Evolutionary conservation across 1,140 invertebrate species (phyloP), one percentile per base, ranked within the genome.

Genomic region (Aradophagus sp.): DNA sequence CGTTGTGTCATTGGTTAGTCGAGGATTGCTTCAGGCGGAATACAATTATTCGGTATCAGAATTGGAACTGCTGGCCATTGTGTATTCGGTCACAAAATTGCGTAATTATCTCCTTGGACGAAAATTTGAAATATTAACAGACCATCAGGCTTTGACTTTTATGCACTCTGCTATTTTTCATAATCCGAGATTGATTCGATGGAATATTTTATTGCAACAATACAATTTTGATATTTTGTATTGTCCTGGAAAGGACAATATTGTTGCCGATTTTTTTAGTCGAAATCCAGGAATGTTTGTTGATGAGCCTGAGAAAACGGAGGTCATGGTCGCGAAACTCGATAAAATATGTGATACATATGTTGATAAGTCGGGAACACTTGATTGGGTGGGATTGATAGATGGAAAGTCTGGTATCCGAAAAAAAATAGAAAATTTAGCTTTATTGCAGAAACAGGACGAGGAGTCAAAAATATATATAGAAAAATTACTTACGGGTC

Each of bases 1-100:
- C 48, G 35, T 48, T 12, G 36, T 58, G 34, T 19, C 31, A 12
- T 13, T 66, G 5, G 34, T 58, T 19, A 66, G 52, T 41, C 3
- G 62, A 32, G 56, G 62, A 38, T 56, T 58, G 11, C 44, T 35
- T 1, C 0, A 1, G 1, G 13, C n/a, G 23, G 45, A 48, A 48
- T 15, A 14, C 1, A 16, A 48, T 23, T 35, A 48, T 14, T 35
- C 45, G 1, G 26, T 17, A 7, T 35, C 45, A 1, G 45, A 48
- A n/a, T 35, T 35, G 10, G 45, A 39, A 29, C 17, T 41, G 10
- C 5, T 53, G 11, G 35, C 36, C 1, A 55, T 55, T 8, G 27
- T 55, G 10, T 55, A 55, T 19, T 42, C 52, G 0, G 8, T 42
- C 2, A 42, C 12, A 2, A 55, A 55, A 42, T 32, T 55, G 12